Evolutionary conservation across 2,888 invertebrate genomes (phyloP).

Genomic region (Loripinus fragilis): DNA sequence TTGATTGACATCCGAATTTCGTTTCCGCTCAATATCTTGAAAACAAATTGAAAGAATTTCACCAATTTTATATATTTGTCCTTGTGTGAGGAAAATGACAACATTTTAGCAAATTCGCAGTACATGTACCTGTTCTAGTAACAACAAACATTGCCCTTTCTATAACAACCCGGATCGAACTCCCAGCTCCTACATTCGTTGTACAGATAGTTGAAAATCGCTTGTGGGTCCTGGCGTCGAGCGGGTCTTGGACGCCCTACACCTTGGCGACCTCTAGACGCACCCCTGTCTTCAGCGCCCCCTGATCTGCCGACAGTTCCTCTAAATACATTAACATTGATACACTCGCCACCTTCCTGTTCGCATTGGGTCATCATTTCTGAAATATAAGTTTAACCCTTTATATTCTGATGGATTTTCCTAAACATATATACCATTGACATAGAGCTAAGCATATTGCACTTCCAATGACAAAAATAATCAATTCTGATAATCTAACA

Average conservation of each 20-base stretch:
- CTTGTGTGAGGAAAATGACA: no score
- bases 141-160: slow-evolving; percentile 43
- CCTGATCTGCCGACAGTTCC: slow-evolving; percentile 2
- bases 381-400: slow-evolving; percentile 17
- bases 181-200: slow-evolving; percentile 54
- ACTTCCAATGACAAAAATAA: no score
- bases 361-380: slow-evolving; percentile 54
- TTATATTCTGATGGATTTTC: no score
- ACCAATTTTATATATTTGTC: no score
- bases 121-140: slow-evolving; percentile 16
- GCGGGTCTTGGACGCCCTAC: neutral
- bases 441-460: no score
- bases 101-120: no score
- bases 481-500: no score
- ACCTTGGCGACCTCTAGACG: neutral
- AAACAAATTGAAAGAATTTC: no score
- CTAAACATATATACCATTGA: no score
- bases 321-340: slow-evolving; percentile 43
- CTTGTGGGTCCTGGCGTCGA: slow-evolving; percentile 6
- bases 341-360: slow-evolving; percentile 51
- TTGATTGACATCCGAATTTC: no score
- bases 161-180: slow-evolving; percentile 45
- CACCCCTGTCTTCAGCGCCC: neutral
- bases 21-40: no score
- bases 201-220: slow-evolving; percentile 37